These are phyloP conservation scores for Columbina picui DNA, from an alignment of 2,113 vertebrate genomes.

Conservation along the genomic window DNA sequence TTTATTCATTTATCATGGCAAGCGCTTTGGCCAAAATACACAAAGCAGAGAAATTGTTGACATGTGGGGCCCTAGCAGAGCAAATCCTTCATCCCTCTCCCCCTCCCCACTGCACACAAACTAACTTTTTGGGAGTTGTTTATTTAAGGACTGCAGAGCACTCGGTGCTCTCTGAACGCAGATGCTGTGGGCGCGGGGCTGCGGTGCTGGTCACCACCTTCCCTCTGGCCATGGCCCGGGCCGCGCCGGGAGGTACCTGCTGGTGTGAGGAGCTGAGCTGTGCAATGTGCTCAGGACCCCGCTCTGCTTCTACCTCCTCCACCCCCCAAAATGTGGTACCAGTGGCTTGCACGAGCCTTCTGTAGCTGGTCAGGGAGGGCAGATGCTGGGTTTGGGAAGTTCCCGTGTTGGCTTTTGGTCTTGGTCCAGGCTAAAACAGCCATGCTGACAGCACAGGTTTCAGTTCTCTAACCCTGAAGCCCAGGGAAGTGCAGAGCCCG, in stretches of 20 bases:
- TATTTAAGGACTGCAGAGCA: conserved; percentile 87
- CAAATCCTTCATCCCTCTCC: conserved; percentile 86
- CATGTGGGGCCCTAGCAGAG: conserved; percentile 89
- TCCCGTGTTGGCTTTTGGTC: not conserved
- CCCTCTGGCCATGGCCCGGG: conserved; percentile 69
- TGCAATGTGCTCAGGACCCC: accelerated
- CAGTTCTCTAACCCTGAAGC: not conserved
- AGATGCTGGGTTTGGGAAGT: not conserved
- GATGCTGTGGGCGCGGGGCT: conserved; percentile 75
- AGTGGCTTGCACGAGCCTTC: accelerated
- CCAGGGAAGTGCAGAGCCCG: not conserved
- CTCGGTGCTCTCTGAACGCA: conserved; percentile 76
- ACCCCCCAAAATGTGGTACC: accelerated
- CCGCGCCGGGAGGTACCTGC: not conserved
- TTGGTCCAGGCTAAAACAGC: not conserved
- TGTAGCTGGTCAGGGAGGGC: not conserved
- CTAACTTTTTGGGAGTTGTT: conserved; percentile 84
- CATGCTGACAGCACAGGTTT: not conserved
- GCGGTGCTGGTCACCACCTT: conserved; percentile 79
- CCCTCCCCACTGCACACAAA: conserved; percentile 74
- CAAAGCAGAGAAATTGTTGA: conserved; percentile 99
- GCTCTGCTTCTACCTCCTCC: not conserved
- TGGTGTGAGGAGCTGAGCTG: not conserved
- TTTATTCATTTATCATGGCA: conserved; percentile 97
- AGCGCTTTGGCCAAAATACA: conserved; percentile 94